Evolutionary conservation across 2,113 vertebrate species (phyloP), one percentile per base, ranked within the genome.

Genomic region (Hepsetus odoe): DNA sequence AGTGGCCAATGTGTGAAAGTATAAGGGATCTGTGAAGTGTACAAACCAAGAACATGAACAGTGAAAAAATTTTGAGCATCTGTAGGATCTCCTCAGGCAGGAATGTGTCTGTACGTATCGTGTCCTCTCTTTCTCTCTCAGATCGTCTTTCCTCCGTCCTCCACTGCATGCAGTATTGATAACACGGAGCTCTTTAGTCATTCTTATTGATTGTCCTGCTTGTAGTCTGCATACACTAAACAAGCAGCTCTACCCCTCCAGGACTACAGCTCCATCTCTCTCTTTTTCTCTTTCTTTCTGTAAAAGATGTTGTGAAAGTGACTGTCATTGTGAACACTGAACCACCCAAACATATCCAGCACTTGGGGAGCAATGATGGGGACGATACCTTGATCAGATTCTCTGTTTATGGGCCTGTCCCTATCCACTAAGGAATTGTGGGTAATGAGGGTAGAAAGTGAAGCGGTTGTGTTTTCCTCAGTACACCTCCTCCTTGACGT

Each of bases 401-500:
- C 42, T 14, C 42, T 16, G 42, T 44, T 16, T 44, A 38, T 7
- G 3, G 8, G 16, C 4, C 42, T 14, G 9, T 44, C 42, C 0
- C 4, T 14, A 16, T 6, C 2, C 13, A 14, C 8, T 14, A 44
- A 14, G 9, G 16, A 12, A 35, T 40, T 8, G 35, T 30, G 32
- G 64, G 49, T 77, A 78, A 79, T 64, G 32, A 28, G 40, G 58
- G 40, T 14, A 56, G 16, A 26, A 33, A 14, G 22, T 55, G 20
- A 65, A 26, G 24, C 5, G 10, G 18, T 46, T 59, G 53, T 69
- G 38, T 85, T 28, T 46, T 20, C 65, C 80, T 78, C 86, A 99
- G 98, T 99, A 99, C 83, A 97, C 97, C 28, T 99, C 98, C 72
- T 96, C 98, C 66, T 80, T 99, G 78, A 99, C 98, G 0, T 99